phyloP scores from a whole-genome alignment of 2,113 vertebrate genomes.

The Zootoca vivipara region DNA sequence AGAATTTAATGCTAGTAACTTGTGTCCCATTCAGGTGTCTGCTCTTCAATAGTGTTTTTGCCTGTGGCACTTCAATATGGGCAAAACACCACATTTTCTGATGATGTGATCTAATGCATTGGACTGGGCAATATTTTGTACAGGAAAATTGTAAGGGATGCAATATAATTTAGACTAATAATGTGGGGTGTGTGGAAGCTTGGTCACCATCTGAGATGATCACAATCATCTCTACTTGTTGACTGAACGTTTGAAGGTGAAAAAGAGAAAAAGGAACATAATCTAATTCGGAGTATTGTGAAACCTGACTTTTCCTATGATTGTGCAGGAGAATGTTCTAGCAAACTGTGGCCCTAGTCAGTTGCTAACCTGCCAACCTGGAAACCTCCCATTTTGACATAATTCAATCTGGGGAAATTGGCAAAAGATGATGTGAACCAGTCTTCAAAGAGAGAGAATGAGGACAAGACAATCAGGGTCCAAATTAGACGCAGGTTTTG shows the following conservation, averaged over 20 bases:
- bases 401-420: background rate
- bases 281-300: no score
- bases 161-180: no score
- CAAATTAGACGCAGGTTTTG: background rate
- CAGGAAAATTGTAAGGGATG: no score
- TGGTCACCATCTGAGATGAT: no score
- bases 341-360: background rate
- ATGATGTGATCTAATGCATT: background rate
- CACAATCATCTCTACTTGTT: no score
- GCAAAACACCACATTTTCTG: background rate
- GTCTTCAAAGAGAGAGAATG: background rate
- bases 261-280: no score
- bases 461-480: background rate
- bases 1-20: background rate
- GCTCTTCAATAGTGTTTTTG: background rate
- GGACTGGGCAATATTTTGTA: background rate
- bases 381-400: background rate
- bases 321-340: background rate
- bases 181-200: no score
- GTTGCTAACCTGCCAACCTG: background rate
- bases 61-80: background rate
- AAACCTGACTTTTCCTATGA: background rate
- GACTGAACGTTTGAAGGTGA: no score
- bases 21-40: conserved; percentile 14
- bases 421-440: background rate